Percentiles rank a stretch among this genome's conserved stretches.
phyloP scores from a whole-genome alignment of 2,888 invertebrate species.

The Epinotia demarniana region DNA sequence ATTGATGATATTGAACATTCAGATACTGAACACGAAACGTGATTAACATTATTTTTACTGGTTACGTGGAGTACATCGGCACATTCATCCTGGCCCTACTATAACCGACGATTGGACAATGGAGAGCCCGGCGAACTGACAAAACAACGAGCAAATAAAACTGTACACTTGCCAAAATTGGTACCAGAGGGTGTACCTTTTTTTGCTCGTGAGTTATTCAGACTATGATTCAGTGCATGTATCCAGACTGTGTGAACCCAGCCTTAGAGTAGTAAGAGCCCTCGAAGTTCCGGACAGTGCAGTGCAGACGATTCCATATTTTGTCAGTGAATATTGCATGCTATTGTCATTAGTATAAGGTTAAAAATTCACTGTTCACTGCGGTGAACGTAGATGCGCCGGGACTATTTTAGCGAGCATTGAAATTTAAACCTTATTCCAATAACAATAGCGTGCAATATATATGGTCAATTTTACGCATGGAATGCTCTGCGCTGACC shows the following conservation, averaged over 20 bases:
- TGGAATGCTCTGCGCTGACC: neutral
- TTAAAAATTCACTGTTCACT: neutral
- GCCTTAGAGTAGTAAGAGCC: too few species aligned
- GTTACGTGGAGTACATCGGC: neutral
- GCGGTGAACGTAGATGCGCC: neutral
- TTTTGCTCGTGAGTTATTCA: too few species aligned
- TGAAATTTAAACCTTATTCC: neutral
- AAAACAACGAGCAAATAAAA: too few species aligned
- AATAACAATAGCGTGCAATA: neutral
- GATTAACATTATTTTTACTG: neutral
- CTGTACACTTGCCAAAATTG: too few species aligned
- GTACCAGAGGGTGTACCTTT: too few species aligned
- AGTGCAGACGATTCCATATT: neutral
- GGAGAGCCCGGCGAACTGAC: too few species aligned
- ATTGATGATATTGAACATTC: conserved; percentile 70
- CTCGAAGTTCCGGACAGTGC: neutral
- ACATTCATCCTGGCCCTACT: too few species aligned
- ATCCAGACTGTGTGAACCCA: too few species aligned
- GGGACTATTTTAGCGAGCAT: neutral
- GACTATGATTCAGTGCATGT: too few species aligned
- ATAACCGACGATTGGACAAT: neutral
- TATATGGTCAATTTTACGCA: too few species aligned
- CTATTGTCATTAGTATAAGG: neutral
- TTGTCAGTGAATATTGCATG: neutral
- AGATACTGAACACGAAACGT: conserved; percentile 60